Evolutionary conservation across 1,140 invertebrate species (phyloP), one percentile per base, ranked within the genome.

Genomic region (Cataglyphis hispanica): DNA sequence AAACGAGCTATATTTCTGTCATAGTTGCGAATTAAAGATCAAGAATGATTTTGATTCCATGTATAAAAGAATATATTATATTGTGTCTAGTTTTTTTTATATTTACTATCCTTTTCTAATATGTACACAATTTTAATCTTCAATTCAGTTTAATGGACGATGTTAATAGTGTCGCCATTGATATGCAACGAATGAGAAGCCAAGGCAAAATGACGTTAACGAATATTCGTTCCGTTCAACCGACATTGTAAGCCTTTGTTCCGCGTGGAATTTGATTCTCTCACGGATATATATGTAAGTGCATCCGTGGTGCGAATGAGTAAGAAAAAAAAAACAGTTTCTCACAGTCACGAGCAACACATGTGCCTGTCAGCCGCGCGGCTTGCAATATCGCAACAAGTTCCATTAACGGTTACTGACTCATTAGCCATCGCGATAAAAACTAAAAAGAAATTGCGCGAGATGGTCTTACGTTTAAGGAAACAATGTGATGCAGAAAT

Each of bases 241-340:
- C 2, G 8, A 10, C 10, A 7, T n/a, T 27, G 10, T 56, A 63
- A 56, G 31, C 22, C 34, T 69, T 80, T 78, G 61, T 78, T 80
- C 27, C 31, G 7, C 58, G 46, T 56, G 46, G 40, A 69, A 69
- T 69, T 40, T 5, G 46, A 69, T 58, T 67, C 31, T 80, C 77
- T 80, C 77, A 80, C 77, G 77, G 63, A 80, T 80, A 80, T 69
- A 50, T 50, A 50, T 19, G 46, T 50, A 80, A 69, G 16, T 80
- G 31, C 46, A 80, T 80, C 43, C 43, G 43, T 25, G n/a, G 1
- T 37, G 43, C 43, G n/a, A 25, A 7, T 10, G 63, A 69, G 19
- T 1, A 16, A 53, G 43, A 37, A 77, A 78, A 37, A 77, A 78
- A 78, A 43, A 69, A 40, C 31, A 40, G 46, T 53, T 80, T 80